Percentiles rank a stretch among this genome's conserved stretches.
Conservation (phyloP, 1,140 invertebrate species). For the Coptotermes formosanus region DNA sequence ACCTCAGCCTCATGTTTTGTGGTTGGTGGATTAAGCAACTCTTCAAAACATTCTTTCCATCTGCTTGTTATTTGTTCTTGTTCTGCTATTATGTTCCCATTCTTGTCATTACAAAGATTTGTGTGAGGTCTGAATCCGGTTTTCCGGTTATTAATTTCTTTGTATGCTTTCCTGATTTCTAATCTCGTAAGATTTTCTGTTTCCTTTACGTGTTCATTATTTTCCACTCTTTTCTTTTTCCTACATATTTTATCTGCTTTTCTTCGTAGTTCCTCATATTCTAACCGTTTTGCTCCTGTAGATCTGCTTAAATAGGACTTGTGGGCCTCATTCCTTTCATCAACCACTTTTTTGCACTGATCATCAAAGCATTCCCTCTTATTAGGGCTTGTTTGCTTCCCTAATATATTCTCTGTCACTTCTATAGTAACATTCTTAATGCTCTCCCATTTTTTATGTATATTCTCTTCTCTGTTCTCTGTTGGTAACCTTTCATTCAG, state of each 20-base stretch:
- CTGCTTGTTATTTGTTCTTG: no score
- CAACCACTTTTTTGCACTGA: not conserved
- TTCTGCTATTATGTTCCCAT: no score
- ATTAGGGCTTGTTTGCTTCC: not conserved
- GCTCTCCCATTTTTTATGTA: not conserved
- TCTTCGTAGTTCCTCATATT: not conserved
- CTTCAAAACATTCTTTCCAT: no score
- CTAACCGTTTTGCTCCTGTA: not conserved
- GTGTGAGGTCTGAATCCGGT: no score
- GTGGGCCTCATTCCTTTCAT: not conserved
- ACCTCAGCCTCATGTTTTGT: no score
- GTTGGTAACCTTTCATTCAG: not conserved
- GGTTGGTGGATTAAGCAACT: no score
- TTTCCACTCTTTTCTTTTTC: not conserved
- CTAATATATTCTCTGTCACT: not conserved
- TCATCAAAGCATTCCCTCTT: not conserved
- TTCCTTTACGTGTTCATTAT: not conserved
- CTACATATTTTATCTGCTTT: not conserved
- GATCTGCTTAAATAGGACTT: not conserved
- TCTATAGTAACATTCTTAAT: not conserved
- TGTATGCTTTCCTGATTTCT: no score
- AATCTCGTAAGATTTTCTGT: no score
- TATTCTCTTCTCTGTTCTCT: not conserved
- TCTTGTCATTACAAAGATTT: no score
- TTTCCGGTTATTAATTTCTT: no score